Evolutionary conservation across 2,888 invertebrate genomes (phyloP), one percentile per base, ranked within the genome.

Genomic region (Drosophila formosana): DNA sequence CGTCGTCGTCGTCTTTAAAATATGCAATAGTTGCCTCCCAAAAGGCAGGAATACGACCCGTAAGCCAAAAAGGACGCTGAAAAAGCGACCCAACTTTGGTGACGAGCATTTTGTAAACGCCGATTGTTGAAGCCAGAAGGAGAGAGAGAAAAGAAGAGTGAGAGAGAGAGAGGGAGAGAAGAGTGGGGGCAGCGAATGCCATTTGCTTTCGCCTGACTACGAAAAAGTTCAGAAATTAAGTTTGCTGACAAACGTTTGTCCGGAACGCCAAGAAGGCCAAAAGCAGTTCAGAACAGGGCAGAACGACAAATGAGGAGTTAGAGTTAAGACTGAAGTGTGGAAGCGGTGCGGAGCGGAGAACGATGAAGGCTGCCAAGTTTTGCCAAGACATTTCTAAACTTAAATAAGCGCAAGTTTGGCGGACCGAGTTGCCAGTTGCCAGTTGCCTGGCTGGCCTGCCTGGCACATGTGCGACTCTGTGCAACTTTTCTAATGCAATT

Each of bases 401-500:
- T 78, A 80, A 87, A 89, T 84, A 84, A 87, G 82, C 86, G 75
- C 81, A 86, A 83, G 74, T 87, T 80, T 70, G 80, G 74, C 69
- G 79, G 61, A 78, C 78, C 55, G 61, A 75, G 78, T 78, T 79
- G 70, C 75, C 66, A 61, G 78, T 63, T 66, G 62, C 66, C 60
- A 41, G 60, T 64, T 68, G 65, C 73, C 68, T 34, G 34, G 9
- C 34, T 3, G 39, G 39, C 18, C 65, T 66, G 63, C 60, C 66
- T 74, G 84, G 74, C 83, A 83, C 83, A 83, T 83, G 83, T 83
- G 83, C 87, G 78, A 73, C 75, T 72, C 61, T 76, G 74, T 75
- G 78, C 74, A 87, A 87, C 82, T 87, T 87, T 87, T 89, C 86
- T 89, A 87, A 87, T 87, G 89, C 86, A 87, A 87, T 87, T 87